Evolutionary conservation across 2,888 invertebrate species (phyloP).

Genomic region (Agrotis segetum): DNA sequence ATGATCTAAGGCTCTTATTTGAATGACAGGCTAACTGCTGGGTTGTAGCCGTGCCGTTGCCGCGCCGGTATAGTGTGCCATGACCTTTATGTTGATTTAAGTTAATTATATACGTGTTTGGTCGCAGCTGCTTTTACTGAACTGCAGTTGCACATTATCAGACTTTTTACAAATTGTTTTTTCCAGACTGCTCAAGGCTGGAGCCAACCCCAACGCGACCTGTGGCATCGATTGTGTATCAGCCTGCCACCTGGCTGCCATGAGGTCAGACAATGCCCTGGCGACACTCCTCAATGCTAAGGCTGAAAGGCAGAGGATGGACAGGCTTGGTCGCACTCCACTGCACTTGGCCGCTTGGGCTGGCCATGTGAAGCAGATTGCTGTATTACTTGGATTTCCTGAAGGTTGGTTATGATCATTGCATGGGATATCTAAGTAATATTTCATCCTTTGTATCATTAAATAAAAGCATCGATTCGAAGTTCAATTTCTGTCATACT

Average conservation of each 20-base stretch:
- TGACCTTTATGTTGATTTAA: no score
- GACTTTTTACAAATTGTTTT: neutral
- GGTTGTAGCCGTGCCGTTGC: no score
- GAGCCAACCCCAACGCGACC: slow-evolving; percentile 69
- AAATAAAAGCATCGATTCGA: no score
- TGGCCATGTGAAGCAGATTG: slow-evolving; percentile 73
- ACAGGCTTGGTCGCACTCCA: slow-evolving; percentile 79
- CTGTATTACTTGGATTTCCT: slow-evolving; percentile 69
- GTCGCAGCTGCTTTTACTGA: no score
- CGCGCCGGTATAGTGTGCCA: no score
- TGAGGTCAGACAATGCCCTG: slow-evolving; percentile 74
- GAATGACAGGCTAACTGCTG: no score
- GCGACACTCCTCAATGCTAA: slow-evolving; percentile 72
- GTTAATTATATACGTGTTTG: no score
- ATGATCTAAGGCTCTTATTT: no score
- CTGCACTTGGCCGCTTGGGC: slow-evolving; percentile 81
- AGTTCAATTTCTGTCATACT: no score
- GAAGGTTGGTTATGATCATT: slow-evolving; percentile 61
- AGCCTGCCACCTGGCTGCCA: slow-evolving; percentile 77
- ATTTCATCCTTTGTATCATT: neutral
- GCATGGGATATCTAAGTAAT: no score
- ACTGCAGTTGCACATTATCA: no score
- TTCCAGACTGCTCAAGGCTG: slow-evolving; percentile 67
- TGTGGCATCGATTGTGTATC: slow-evolving; percentile 65
- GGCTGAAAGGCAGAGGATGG: slow-evolving; percentile 70